phyloP scores from a whole-genome alignment of 2,797 vertebrate species.

The Serranus cabrilla region DNA sequence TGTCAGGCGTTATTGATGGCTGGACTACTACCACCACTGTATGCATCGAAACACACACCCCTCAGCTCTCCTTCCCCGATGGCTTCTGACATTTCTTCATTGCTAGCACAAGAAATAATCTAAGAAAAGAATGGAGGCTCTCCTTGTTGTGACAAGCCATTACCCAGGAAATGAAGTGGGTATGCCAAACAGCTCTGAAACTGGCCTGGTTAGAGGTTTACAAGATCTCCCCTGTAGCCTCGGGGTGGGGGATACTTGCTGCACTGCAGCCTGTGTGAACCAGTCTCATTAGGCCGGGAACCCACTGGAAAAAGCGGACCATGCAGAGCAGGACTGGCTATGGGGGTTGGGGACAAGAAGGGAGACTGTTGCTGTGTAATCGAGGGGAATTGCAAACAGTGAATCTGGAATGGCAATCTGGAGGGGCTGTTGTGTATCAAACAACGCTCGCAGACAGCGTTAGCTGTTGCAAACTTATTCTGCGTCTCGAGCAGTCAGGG shows the following conservation, averaged over 20 bases:
- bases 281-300: slow-evolving; percentile 63
- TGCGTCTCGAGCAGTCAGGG: slow-evolving; percentile 6
- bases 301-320: slow-evolving; percentile 63
- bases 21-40: not conserved
- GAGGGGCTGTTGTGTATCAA: slow-evolving; percentile 58
- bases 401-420: slow-evolving; percentile 45
- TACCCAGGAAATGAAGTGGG: slow-evolving; percentile 55
- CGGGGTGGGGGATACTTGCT: slow-evolving; percentile 25
- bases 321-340: slow-evolving; percentile 22
- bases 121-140: slow-evolving; percentile 40
- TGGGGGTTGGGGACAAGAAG: slow-evolving; percentile 57
- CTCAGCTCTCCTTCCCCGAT: not conserved
- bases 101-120: slow-evolving; percentile 27
- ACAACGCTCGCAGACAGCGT: slow-evolving; percentile 1
- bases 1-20: slow-evolving; percentile 13
- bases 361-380: slow-evolving; percentile 67
- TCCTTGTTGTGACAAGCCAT: slow-evolving; percentile 52
- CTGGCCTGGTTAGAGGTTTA: slow-evolving; percentile 47
- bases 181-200: slow-evolving; percentile 49
- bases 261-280: slow-evolving; percentile 58
- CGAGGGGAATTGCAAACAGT: slow-evolving; percentile 62
- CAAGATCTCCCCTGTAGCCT: slow-evolving; percentile 36
- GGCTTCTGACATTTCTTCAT: slow-evolving; percentile 3
- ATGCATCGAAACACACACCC: not conserved
- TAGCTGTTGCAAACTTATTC: not conserved